A percentile compares a stretch with the other conserved stretches of the same genome.
Conservation (phyloP, 2,113 vertebrate genomes). For the Brachyhypopomus occidentalis region DNA sequence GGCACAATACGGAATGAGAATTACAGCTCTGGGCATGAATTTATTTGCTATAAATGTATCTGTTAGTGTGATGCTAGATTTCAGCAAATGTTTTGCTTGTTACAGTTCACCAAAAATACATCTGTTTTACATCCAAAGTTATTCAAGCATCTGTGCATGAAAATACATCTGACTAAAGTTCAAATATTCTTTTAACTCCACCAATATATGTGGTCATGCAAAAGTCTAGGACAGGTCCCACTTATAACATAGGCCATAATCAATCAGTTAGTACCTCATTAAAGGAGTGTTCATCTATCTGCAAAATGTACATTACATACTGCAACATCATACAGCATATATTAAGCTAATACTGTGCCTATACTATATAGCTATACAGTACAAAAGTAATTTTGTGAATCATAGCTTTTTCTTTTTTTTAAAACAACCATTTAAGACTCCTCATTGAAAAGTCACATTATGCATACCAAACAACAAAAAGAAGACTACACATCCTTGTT, state of each 20-base stretch:
- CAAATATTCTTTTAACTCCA: constrained; percentile 51
- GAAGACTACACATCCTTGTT: constrained; percentile 67
- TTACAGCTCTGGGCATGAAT: constrained; percentile 72
- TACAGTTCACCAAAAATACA: constrained; percentile 61
- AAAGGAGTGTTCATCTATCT: constrained; percentile 44
- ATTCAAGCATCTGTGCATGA: constrained; percentile 65
- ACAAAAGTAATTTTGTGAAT: constrained; percentile 64
- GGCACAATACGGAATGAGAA: constrained; percentile 80
- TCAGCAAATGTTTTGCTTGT: neutral
- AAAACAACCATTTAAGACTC: constrained; percentile 60
- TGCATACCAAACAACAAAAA: constrained; percentile 61
- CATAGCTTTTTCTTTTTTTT: constrained; percentile 63
- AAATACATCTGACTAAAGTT: constrained; percentile 62
- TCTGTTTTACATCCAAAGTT: constrained; percentile 64
- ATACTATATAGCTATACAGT: constrained; percentile 67
- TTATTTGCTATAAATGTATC: constrained; percentile 59
- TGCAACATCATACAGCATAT: constrained; percentile 66
- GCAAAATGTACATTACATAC: constrained; percentile 65
- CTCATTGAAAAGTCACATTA: constrained; percentile 63
- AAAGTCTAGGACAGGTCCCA: constrained; percentile 59
- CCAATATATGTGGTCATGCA: constrained; percentile 76
- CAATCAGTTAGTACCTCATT: constrained; percentile 57
- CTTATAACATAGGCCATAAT: constrained; percentile 63
- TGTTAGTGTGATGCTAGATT: neutral
- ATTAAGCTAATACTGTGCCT: constrained; percentile 79